Base-by-base conservation (phyloP, 1,140 invertebrate species). In the Streblospio benedicti region DNA sequence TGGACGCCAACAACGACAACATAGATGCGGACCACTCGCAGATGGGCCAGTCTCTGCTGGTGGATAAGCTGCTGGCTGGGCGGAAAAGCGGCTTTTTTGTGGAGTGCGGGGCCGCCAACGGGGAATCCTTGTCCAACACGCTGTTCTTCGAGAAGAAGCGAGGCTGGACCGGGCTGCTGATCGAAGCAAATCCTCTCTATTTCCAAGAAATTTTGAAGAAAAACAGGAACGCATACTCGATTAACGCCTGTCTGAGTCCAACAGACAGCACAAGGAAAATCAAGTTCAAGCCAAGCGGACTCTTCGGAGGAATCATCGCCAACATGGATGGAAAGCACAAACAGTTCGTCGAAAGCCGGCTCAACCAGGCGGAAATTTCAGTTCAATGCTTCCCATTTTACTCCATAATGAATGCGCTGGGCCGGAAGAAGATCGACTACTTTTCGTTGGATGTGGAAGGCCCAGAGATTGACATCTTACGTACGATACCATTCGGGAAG, bases 131-230 rank as follows among this genome's bases (percentile, higher is more conserved):
- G 16, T 84, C 83, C 4, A 84, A 85, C 54, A 85, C 85, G 0
- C 76, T 83, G 57, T 88, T 83, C 82, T 73, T 90, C 52, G 87
- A 89, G 67, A 77, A 80, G 16, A 81, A 82, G n/a, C 79, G 87
- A 5, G 81, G 80, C 44, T 91, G 89, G 89, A 79, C 79, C 57
- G 89, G 89, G 1, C 77, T 90, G 5, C 79, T 89, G 49, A 83
- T 88, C 9, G 83, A 89, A 55, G 86, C 87, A 0, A 85, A 89
- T 70, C 84, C 88, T 2, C 52, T 74, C 2, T 81, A 81, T 58
- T 81, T 80, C 67, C 63, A 63, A 2, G 65, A 76, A 33, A 68
- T 82, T 68, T 20, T 77, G 0, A 57, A 59, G 5, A 81, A 80
- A 32, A 35, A 44, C 31, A 32, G 59, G 43, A 57, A 58, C 2